Evolutionary conservation across 2,888 invertebrate species (phyloP).

Genomic region (Drosophila atripex): DNA sequence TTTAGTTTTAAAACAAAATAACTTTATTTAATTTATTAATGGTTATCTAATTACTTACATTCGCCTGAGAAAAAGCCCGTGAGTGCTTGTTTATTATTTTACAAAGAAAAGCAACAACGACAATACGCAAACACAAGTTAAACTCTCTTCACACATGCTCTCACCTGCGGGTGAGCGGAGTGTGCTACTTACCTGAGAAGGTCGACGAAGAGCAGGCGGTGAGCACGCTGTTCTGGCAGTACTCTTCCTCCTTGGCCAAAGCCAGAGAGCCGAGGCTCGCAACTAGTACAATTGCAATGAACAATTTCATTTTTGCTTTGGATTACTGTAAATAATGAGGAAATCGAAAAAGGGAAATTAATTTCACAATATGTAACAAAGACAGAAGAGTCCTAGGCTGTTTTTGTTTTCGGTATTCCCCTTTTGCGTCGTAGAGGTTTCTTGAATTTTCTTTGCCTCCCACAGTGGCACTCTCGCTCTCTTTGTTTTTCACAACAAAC

Average conservation of each 20-base stretch:
- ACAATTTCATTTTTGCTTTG: constrained; percentile 85
- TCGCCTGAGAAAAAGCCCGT: constrained; percentile 78
- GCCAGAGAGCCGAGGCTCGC: constrained; percentile 83
- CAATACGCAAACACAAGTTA: constrained; percentile 33
- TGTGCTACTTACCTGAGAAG: constrained; percentile 69
- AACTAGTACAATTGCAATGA: constrained; percentile 85
- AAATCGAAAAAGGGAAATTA: constrained; percentile 35
- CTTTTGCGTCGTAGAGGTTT: constrained; percentile 65
- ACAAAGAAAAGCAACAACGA: constrained; percentile 58
- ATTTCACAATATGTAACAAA: constrained; percentile 63
- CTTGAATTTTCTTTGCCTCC: constrained; percentile 52
- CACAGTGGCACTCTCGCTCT: background rate
- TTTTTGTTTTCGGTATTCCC: constrained; percentile 12
- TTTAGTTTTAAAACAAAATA: background rate
- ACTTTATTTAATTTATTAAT: background rate
- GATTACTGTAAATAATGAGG: constrained; percentile 42
- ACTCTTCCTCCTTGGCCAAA: constrained; percentile 84
- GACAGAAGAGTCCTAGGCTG: constrained; percentile 14
- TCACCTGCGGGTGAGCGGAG: constrained; percentile 23
- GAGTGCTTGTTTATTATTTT: constrained; percentile 75
- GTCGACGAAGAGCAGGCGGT: constrained; percentile 84
- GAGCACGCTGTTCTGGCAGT: constrained; percentile 87
- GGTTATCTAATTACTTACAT: constrained; percentile 64
- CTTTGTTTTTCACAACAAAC: constrained; percentile 29
- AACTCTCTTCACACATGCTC: constrained; percentile 38